Conservation (phyloP, 2,113 vertebrate species). For the Phainopepla nitens region DNA sequence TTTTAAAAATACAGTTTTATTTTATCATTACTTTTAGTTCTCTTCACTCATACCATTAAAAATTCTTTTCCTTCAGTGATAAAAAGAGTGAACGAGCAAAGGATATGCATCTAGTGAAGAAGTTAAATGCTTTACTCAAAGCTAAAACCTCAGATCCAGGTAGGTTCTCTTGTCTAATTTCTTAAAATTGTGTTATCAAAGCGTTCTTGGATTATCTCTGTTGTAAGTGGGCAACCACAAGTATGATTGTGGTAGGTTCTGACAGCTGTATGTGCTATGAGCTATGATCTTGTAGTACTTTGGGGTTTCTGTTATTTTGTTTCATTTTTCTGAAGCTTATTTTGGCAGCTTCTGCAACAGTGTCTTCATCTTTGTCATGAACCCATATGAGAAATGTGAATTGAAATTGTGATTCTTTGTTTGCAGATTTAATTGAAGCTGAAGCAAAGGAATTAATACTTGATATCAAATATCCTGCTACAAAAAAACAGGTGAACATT, state of each 20-base stretch:
- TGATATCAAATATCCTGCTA: constrained; percentile 94
- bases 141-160: constrained; percentile 76
- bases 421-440: constrained; percentile 82
- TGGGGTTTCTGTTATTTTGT: not conserved
- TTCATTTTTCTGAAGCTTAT: not conserved
- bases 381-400: not conserved
- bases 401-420: constrained; percentile 1
- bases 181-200: not conserved
- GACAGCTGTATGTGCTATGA: not conserved
- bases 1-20: not conserved
- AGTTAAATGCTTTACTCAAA: constrained; percentile 80
- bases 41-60: not conserved
- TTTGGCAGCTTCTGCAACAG: not conserved
- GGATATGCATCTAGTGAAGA: constrained; percentile 94
- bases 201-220: not conserved
- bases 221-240: not conserved
- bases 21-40: not conserved
- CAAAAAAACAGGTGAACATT: constrained; percentile 88
- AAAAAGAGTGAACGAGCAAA: constrained; percentile 96
- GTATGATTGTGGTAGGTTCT: not conserved
- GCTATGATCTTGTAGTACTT: not conserved
- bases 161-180: constrained; percentile 50
- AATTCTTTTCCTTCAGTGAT: constrained; percentile 76
- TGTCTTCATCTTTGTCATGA: not conserved
- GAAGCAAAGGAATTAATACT: constrained; percentile 87